phyloP scores from a whole-genome alignment of 2,113 vertebrate genomes.

The Rhegmatorhina hoffmannsi region DNA sequence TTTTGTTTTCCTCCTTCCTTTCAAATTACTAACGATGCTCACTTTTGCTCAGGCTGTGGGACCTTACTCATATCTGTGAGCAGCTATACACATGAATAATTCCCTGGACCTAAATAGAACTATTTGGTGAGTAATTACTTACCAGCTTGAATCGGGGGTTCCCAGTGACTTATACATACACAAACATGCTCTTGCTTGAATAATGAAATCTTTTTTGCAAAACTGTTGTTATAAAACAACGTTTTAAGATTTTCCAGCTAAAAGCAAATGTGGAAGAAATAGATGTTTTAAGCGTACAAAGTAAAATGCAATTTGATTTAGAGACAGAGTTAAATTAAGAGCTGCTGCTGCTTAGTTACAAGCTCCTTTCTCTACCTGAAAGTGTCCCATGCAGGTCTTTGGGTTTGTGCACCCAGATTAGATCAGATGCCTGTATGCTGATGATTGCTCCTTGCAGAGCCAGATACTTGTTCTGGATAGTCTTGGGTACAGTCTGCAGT shows the following conservation, averaged over 20 bases:
- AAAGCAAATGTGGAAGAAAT: not conserved
- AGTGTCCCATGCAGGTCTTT: not conserved
- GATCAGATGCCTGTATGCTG: not conserved
- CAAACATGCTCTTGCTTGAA: not conserved
- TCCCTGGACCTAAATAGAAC: not conserved
- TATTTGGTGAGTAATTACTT: not conserved
- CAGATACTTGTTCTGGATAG: not conserved
- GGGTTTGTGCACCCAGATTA: not conserved
- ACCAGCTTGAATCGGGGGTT: not conserved
- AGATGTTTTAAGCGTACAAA: not conserved
- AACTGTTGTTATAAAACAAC: not conserved
- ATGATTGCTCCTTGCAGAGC: not conserved
- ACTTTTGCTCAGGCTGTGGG: not conserved
- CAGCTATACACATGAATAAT: not conserved
- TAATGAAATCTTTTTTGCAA: conserved; percentile 6
- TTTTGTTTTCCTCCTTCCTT: not conserved
- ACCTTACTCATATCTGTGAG: not conserved
- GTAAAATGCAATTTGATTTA: not conserved
- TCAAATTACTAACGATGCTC: not conserved
- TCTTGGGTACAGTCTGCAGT: not conserved
- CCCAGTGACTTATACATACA: not conserved
- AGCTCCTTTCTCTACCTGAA: not conserved
- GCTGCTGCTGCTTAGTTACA: not conserved
- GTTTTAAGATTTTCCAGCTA: not conserved
- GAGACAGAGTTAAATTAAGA: not conserved